Evolutionary conservation across 53 echinoderm and acorn worm species (phyloP).

Genomic region (Arbacia lixula): DNA sequence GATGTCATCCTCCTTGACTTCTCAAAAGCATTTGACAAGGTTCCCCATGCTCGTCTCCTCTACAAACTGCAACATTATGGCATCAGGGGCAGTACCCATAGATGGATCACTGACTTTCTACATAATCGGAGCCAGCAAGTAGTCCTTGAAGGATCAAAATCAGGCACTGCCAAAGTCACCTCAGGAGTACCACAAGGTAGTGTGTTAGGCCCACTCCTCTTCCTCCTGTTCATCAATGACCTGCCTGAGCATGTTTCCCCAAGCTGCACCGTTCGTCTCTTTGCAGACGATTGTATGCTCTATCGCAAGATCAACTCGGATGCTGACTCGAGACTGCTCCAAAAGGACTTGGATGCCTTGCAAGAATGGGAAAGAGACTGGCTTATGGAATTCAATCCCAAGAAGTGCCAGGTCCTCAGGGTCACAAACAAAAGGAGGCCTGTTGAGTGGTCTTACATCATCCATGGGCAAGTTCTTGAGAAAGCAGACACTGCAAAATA

Average conservation of each 20-base stretch:
- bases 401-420: no score
- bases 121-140: slow-evolving; percentile 39
- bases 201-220: slow-evolving; percentile 54
- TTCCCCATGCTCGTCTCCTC: slow-evolving; percentile 50
- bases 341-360: slow-evolving; percentile 42
- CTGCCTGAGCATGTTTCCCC: slow-evolving; percentile 47
- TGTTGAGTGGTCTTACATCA: no score
- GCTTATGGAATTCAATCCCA: no score
- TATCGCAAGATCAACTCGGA: slow-evolving; percentile 51
- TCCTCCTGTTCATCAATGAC: slow-evolving; percentile 65
- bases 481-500: no score
- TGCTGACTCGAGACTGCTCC: slow-evolving; percentile 8
- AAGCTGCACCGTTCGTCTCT: slow-evolving; percentile 44
- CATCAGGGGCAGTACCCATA: slow-evolving; percentile 2
- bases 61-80: slow-evolving; percentile 48
- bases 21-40: slow-evolving; percentile 43
- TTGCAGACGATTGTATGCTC: slow-evolving; percentile 65
- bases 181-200: slow-evolving; percentile 71
- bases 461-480: no score
- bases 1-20: slow-evolving; percentile 48
- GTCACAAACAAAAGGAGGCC: no score
- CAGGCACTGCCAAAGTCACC: slow-evolving; percentile 15
- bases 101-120: slow-evolving; percentile 55
- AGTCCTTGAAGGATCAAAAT: slow-evolving; percentile 50
- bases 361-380: slow-evolving; percentile 30